Percentiles rank a stretch among this genome's conserved stretches.
phyloP scores from a whole-genome alignment of 2,113 vertebrate species.

The Heterochromis multidens region DNA sequence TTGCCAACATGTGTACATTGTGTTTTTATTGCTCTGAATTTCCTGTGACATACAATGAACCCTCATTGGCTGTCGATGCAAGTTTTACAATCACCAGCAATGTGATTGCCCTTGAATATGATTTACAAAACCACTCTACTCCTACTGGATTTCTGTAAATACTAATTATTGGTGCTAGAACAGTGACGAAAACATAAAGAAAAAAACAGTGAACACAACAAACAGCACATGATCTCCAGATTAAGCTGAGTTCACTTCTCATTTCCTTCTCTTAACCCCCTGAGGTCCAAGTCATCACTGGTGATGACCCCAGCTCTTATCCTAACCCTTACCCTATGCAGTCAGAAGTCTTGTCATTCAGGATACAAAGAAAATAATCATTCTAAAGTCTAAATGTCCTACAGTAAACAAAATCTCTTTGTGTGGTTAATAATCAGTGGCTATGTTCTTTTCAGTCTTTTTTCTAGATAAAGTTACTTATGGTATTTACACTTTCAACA shows the following conservation, averaged over 20 bases:
- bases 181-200: too few relatives aligned
- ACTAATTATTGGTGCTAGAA: too few relatives aligned
- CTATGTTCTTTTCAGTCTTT: neutral
- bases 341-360: accelerated
- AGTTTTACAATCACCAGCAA: neutral
- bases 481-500: neutral
- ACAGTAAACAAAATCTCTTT: too few relatives aligned
- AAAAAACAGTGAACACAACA: neutral
- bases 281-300: neutral
- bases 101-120: neutral
- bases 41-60: neutral
- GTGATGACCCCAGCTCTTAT: neutral
- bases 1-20: neutral
- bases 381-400: neutral
- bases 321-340: neutral
- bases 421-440: accelerated
- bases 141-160: neutral
- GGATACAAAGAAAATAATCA: neutral
- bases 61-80: neutral
- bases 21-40: neutral
- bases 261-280: neutral
- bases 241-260: neutral
- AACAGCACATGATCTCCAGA: neutral
- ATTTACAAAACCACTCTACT: accelerated
- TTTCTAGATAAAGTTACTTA: accelerated